phyloP scores from a whole-genome alignment of 2,113 vertebrate species.

The human region DNA sequence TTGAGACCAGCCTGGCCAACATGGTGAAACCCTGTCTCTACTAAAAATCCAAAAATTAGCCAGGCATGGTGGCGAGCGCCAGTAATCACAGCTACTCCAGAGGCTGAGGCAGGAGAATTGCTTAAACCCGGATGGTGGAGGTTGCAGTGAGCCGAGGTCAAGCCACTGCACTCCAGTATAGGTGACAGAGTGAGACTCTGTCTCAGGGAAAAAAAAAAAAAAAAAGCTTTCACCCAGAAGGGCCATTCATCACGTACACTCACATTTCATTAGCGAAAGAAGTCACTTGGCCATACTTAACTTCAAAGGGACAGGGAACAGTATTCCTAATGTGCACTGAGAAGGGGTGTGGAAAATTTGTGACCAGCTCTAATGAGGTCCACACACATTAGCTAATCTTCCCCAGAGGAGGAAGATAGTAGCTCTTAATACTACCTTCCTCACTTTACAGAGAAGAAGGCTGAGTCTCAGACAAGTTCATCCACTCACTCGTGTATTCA shows the following conservation, averaged over 20 bases:
- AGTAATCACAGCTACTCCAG: no score
- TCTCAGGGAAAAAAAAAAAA: no score
- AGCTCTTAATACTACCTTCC: rapidly evolving
- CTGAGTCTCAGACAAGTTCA: rapidly evolving
- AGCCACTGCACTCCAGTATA: no score
- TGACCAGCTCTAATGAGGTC: not conserved
- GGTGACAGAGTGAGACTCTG: no score
- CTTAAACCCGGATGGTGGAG: no score
- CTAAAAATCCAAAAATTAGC: no score
- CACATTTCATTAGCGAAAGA: not conserved
- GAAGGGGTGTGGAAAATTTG: not conserved
- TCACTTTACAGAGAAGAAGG: not conserved
- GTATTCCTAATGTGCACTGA: not conserved
- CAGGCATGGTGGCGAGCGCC: no score
- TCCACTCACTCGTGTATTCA: not conserved
- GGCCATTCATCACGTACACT: not conserved
- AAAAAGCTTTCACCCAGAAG: not conserved
- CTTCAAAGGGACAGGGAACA: not conserved
- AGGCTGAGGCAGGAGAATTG: no score
- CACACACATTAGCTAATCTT: not conserved
- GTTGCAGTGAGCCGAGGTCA: no score
- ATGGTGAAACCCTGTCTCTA: no score
- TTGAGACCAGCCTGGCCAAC: no score
- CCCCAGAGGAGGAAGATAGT: rapidly evolving
- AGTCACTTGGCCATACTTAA: not conserved